Base-by-base conservation (phyloP, 2,888 invertebrate genomes). In the Caenorhabditis sp. region DNA sequence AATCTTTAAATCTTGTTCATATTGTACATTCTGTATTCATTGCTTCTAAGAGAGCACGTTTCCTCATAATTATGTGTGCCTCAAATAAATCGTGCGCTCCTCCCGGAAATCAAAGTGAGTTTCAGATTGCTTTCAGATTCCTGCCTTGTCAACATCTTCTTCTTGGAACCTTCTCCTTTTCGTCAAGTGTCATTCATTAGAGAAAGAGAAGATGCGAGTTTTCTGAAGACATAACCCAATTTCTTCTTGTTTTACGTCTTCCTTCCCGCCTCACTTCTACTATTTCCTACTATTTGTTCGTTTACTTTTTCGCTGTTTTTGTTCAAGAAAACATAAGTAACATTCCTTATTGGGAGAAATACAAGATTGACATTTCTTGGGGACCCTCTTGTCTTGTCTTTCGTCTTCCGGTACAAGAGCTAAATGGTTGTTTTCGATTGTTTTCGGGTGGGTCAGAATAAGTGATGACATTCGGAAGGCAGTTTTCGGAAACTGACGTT, bases 151-250 rank as follows among this genome's bases (percentile, higher is more conserved):
- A 38, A 38, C 38, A 38, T 38, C 12, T 38, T 66, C 47, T 68
- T 68, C 68, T 41, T 26, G 38, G 68, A 68, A 68, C 31, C 44
- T 35, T 58, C 63, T n/a, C 41, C 28, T 22, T 49, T 6, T 41
- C 49, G 66, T 75, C 66, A 66, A 75, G 75, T 75, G 76, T 76
- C 76, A 76, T 59, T 76, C 76, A 76, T 76, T 76, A 69, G 68
- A 19, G 63, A 24, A 4, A n/a, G 41, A 12, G 14, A 49, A 22
- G 24, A 35, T 19, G 54, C 24, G 35, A 5, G 54, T 38, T 54
- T 68, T 68, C 38, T 35, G 54, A 68, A 68, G 68, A 41, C 51
- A 74, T 74, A 74, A 74, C 74, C 54, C 74, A 64, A 64, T 74
- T 63, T 64, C 63, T 54, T 54, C 63, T 54, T 74, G 24, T 61